These are phyloP conservation scores for Caradrina clavipalpis DNA, from an alignment of 2,888 invertebrate species.

Conservation along the genomic window DNA sequence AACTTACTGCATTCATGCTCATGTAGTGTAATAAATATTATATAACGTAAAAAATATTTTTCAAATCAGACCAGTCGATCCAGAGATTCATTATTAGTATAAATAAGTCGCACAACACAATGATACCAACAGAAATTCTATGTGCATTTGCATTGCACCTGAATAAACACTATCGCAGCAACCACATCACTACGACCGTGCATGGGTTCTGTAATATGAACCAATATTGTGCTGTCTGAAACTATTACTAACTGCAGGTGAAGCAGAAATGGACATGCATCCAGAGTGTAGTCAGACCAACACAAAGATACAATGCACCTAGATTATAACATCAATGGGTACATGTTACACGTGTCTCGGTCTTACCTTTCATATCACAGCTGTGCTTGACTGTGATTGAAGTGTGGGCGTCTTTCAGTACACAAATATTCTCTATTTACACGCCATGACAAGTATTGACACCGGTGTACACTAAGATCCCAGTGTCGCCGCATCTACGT, in stretches of 20 bases:
- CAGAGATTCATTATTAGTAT: too few relatives aligned
- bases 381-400: constrained; percentile 13
- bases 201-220: background rate
- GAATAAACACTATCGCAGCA: too few relatives aligned
- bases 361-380: background rate
- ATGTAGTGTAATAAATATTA: too few relatives aligned
- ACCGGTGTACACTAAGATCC: background rate
- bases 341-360: background rate
- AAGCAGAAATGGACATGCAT: background rate
- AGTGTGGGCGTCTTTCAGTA: background rate
- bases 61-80: too few relatives aligned
- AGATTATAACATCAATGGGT: background rate
- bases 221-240: background rate
- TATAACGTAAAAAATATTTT: too few relatives aligned
- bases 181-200: too few relatives aligned
- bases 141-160: too few relatives aligned
- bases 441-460: background rate
- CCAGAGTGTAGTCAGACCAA: background rate
- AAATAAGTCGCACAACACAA: too few relatives aligned
- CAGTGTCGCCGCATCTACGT: too few relatives aligned
- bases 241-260: background rate
- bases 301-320: background rate
- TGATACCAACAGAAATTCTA: too few relatives aligned
- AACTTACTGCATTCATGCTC: too few relatives aligned
- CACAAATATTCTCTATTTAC: background rate